These are phyloP conservation scores for Rhogogaster chlorosoma DNA, from an alignment of 2,888 invertebrate genomes.

Conservation along the genomic window DNA sequence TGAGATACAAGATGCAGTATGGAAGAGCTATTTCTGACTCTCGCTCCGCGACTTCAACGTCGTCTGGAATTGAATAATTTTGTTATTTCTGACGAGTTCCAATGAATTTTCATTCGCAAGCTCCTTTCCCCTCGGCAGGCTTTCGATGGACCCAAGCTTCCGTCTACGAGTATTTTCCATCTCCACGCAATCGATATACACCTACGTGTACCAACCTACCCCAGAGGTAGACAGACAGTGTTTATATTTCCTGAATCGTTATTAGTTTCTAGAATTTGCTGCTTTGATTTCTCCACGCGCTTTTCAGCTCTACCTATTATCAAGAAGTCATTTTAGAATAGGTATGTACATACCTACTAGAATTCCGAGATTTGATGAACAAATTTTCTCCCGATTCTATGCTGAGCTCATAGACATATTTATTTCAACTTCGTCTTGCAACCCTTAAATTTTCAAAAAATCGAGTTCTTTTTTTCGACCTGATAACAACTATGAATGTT, in stretches of 20 bases:
- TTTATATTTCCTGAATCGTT: conserved; percentile 34
- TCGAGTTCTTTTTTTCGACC: no score
- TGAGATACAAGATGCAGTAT: not conserved
- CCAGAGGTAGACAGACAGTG: not conserved
- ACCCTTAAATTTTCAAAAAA: no score
- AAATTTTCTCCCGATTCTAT: not conserved
- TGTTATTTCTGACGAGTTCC: conserved; percentile 63
- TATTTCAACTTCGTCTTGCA: not conserved
- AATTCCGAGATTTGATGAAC: not conserved
- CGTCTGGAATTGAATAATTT: conserved; percentile 65
- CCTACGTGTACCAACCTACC: not conserved
- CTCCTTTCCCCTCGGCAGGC: conserved; percentile 39
- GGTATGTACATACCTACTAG: no score
- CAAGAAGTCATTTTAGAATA: not conserved
- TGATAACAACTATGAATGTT: no score
- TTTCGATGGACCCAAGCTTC: not conserved
- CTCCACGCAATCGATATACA: not conserved
- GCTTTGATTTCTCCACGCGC: not conserved
- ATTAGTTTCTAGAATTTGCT: conserved; percentile 16
- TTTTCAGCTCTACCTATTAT: not conserved
- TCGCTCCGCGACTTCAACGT: not conserved
- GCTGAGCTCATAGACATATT: not conserved
- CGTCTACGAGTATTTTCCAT: not conserved
- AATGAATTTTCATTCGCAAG: conserved; percentile 65
- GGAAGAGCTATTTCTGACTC: conserved; percentile 5